Evolutionary conservation across 1,140 invertebrate species (phyloP), one percentile per base, ranked within the genome.

Genomic region (Leptoteleia sp.): DNA sequence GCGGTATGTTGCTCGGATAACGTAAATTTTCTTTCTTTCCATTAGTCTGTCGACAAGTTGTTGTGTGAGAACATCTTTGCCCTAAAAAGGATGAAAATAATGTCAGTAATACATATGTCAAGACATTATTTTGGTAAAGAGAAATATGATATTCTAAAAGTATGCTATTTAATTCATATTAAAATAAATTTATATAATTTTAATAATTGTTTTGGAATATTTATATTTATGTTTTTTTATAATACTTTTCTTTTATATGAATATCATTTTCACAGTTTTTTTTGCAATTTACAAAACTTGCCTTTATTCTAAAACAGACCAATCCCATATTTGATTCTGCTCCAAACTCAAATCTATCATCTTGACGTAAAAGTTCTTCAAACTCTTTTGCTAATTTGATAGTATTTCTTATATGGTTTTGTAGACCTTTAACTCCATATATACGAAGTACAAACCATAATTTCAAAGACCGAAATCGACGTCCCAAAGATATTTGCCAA

Each of bases 401-500:
- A 16, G 95, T 93, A 47, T 93, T 92, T 73, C 96, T 90, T 4
- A 99, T 94, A 81, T 96, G 92, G 0, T 91, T 91, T 80, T 95
- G 93, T 4, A 99, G 87, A 6, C 95, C 95, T 76, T 93, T 92
- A 1, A 94, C 91, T 0, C 98, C 98, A 76, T 96, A 94, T 4
- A 94, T 91, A 71, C 96, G 91, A 45, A 99, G 86, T 0, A 97
- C 96, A 73, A 98, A 97, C 98, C 98, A 99, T 1, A 99, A 87
- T 88, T 99, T 99, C 3, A 99, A 87, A 0, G 98, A 93, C 13
- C 97, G 92, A 83, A 99, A 99, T 78, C 97, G 90, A 48, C 97
- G 91, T 3, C 97, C 96, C 29, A 99, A 87, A 7, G 97, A 93
- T 81, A 99, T 97, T 90, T 98, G 96, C 96, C 97, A 98, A 83